Evolutionary conservation across 2,113 vertebrate genomes (phyloP).

Genomic region (Chroicocephalus ridibundus): DNA sequence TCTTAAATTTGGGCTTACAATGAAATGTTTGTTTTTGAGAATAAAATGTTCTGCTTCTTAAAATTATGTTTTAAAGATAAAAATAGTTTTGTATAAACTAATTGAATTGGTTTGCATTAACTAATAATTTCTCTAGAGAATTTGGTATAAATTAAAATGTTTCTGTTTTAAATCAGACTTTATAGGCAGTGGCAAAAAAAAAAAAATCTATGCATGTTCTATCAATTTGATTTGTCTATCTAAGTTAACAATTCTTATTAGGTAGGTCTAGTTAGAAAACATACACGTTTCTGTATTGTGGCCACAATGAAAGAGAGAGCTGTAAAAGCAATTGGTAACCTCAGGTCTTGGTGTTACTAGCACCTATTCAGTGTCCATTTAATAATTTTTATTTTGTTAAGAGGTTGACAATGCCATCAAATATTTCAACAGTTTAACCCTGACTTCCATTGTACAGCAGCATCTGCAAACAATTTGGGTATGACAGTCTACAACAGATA

Average conservation of each 20-base stretch:
- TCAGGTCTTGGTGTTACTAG: not conserved
- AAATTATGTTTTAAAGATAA: not conserved
- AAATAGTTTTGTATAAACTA: not conserved
- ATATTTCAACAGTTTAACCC: not conserved
- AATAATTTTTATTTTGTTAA: not conserved
- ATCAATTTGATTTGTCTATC: not conserved
- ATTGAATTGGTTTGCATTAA: not conserved
- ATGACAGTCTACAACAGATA: not conserved
- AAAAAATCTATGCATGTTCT: fast-evolving
- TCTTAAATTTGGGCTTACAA: not conserved
- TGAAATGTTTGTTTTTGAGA: not conserved
- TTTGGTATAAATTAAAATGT: not conserved
- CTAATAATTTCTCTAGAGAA: not conserved
- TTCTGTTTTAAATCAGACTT: not conserved
- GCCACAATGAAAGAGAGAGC: not conserved
- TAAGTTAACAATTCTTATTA: not conserved
- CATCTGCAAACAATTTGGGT: not conserved
- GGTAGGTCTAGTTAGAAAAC: not conserved
- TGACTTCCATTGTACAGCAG: not conserved
- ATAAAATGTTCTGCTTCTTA: not conserved
- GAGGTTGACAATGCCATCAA: not conserved
- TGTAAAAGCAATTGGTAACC: not conserved
- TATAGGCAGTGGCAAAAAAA: not conserved
- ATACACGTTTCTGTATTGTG: not conserved
- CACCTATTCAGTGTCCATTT: not conserved